A percentile compares a stretch with the other conserved stretches of the same genome.
Evolutionary conservation across 1,140 invertebrate genomes (phyloP).

Genomic region (Chlorops oryzae): DNA sequence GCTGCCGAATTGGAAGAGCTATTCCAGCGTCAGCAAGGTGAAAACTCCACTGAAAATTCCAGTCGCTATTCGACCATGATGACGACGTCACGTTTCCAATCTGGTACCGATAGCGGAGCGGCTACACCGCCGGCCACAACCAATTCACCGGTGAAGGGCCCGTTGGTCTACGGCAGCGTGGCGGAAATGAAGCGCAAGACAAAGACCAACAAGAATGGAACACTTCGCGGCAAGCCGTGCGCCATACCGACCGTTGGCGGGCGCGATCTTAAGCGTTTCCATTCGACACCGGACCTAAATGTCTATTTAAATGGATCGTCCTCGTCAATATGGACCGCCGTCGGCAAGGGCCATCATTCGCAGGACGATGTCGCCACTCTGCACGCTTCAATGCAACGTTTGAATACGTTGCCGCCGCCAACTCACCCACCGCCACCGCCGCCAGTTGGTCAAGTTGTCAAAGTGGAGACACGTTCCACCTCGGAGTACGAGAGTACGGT

Average conservation of each 20-base stretch:
- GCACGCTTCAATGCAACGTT: constrained; percentile 42
- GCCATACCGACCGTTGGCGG: constrained; percentile 42
- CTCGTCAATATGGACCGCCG: constrained; percentile 43
- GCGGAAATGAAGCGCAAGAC: constrained; percentile 83
- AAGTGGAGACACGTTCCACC: constrained; percentile 57
- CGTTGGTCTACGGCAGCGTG: constrained; percentile 81
- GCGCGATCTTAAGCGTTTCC: constrained; percentile 68
- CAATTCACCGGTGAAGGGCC: constrained; percentile 58
- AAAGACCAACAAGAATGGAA: constrained; percentile 28
- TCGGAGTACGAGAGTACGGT: constrained; percentile 46
- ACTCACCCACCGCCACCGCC: constrained; percentile 66
- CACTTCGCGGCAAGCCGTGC: constrained; percentile 44
- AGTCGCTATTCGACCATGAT: constrained; percentile 57
- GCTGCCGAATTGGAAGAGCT: constrained; percentile 85
- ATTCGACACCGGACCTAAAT: constrained; percentile 76
- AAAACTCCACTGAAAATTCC: constrained; percentile 31
- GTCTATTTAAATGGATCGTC: constrained; percentile 29
- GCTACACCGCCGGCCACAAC: constrained; percentile 54
- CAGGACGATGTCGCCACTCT: constrained; percentile 67
- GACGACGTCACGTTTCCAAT: constrained; percentile 68
- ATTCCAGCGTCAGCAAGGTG: constrained; percentile 72
- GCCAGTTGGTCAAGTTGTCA: constrained; percentile 66
- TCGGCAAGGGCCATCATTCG: constrained; percentile 59
- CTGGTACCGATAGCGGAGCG: constrained; percentile 50
- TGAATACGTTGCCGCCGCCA: constrained; percentile 57